phyloP scores from a whole-genome alignment of 2,113 vertebrate genomes.

The Clupea harengus region DNA sequence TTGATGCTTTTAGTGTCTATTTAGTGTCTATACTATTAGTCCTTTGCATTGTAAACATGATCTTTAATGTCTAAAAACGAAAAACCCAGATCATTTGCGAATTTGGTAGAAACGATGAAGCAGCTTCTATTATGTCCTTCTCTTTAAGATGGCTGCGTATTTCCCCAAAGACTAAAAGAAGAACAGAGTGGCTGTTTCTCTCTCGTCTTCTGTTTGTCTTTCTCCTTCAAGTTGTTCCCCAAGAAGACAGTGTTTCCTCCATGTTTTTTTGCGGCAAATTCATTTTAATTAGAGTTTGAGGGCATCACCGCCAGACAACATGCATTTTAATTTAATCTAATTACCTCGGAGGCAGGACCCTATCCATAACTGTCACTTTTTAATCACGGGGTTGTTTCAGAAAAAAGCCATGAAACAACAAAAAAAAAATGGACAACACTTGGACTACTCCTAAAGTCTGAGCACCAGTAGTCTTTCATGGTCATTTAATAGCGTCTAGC shows the following conservation, averaged over 20 bases:
- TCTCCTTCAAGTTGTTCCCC: slow-evolving; percentile 41
- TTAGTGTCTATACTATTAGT: too few species aligned
- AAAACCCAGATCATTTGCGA: not conserved
- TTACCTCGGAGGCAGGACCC: slow-evolving; percentile 71
- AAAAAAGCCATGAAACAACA: slow-evolving; percentile 50
- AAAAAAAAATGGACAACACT: not conserved
- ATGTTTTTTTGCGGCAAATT: slow-evolving; percentile 68
- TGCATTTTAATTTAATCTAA: slow-evolving; percentile 77
- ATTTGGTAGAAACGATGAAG: not conserved
- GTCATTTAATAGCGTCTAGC: not conserved
- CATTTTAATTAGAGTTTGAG: slow-evolving; percentile 70
- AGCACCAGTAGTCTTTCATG: not conserved
- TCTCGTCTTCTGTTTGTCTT: not conserved
- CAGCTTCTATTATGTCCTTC: not conserved
- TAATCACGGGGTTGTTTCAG: slow-evolving; percentile 62
- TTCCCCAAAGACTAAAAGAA: not conserved
- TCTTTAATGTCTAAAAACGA: not conserved
- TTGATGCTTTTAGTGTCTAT: too few species aligned
- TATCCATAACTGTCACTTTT: slow-evolving; percentile 77
- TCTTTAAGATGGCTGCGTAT: not conserved
- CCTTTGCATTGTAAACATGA: too few species aligned
- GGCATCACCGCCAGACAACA: slow-evolving; percentile 61
- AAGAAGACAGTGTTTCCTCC: slow-evolving; percentile 47
- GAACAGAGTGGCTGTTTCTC: not conserved
- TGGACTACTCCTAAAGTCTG: not conserved